Conservation (phyloP, 2,113 vertebrate genomes). For the Pelusios castaneus region DNA sequence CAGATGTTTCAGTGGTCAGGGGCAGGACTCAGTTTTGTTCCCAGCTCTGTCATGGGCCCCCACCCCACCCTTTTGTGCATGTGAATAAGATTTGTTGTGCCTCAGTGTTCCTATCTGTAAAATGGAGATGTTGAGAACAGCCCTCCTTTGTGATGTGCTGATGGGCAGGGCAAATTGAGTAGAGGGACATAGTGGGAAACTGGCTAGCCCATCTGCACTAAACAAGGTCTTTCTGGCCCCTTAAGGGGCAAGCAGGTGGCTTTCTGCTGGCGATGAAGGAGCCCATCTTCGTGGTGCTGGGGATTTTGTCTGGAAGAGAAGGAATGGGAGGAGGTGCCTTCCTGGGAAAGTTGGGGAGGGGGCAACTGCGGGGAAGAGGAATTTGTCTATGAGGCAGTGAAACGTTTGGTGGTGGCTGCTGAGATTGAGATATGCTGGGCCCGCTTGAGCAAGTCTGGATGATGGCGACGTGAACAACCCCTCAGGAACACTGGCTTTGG, state of each 20-base stretch:
- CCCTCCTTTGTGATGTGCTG: background rate
- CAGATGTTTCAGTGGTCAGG: background rate
- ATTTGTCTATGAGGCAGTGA: background rate
- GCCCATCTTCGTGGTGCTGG: background rate
- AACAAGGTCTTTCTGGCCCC: background rate
- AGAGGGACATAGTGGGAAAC: background rate
- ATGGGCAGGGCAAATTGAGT: background rate
- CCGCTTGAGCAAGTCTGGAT: background rate
- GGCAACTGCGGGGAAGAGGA: background rate
- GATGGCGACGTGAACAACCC: background rate
- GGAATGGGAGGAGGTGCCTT: background rate
- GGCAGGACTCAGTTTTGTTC: background rate
- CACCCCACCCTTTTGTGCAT: background rate
- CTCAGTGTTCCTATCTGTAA: background rate
- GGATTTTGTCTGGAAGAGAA: background rate
- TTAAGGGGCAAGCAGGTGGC: no score
- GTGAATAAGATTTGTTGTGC: background rate
- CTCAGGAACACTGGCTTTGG: background rate
- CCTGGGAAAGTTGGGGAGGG: background rate
- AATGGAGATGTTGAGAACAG: background rate
- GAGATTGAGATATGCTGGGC: background rate
- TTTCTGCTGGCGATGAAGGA: no score
- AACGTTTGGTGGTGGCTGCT: no score
- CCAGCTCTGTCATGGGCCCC: background rate
- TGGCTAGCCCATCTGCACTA: background rate